Percentiles rank a stretch among this genome's conserved stretches.
phyloP scores from a whole-genome alignment of 1,140 invertebrate species.

The Parasteatoda tepidariorum region DNA sequence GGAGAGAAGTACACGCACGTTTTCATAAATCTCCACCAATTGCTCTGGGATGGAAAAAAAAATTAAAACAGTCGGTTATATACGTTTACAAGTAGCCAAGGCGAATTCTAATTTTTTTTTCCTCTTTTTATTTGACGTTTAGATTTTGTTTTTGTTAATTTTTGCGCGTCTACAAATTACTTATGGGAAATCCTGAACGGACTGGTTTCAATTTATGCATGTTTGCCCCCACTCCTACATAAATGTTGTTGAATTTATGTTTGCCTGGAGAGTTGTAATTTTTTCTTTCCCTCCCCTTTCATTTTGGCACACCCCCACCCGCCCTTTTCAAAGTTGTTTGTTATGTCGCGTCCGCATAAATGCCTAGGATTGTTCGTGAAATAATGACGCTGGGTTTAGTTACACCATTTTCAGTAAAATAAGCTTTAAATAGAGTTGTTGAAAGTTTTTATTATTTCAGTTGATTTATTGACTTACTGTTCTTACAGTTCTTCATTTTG shows the following conservation, averaged over 20 bases:
- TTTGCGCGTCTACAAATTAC: slow-evolving; percentile 23
- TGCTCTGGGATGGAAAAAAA: slow-evolving; percentile 6
- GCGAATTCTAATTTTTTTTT: background rate
- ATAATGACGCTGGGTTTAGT: background rate
- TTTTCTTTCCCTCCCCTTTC: background rate
- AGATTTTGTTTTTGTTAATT: slow-evolving; percentile 10
- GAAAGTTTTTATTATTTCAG: background rate
- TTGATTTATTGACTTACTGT: no score
- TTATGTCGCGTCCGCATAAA: background rate
- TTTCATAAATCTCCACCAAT: slow-evolving; percentile 58
- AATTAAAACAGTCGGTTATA: background rate
- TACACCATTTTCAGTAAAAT: background rate
- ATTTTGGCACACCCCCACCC: background rate
- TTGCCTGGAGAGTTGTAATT: background rate
- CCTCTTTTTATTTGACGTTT: background rate
- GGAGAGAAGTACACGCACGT: slow-evolving; percentile 35
- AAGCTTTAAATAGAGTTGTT: slow-evolving; percentile 8
- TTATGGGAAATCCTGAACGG: slow-evolving; percentile 33
- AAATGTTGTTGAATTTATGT: slow-evolving; percentile 2
- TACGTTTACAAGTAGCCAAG: slow-evolving; percentile 29
- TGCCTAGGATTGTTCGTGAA: background rate
- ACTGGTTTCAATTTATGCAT: slow-evolving; percentile 39
- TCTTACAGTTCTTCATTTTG: no score
- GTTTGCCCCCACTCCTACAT: slow-evolving; percentile 3
- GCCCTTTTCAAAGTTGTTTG: background rate